Conservation (phyloP, 2,113 vertebrate species). For the Oreocharis arfaki region DNA sequence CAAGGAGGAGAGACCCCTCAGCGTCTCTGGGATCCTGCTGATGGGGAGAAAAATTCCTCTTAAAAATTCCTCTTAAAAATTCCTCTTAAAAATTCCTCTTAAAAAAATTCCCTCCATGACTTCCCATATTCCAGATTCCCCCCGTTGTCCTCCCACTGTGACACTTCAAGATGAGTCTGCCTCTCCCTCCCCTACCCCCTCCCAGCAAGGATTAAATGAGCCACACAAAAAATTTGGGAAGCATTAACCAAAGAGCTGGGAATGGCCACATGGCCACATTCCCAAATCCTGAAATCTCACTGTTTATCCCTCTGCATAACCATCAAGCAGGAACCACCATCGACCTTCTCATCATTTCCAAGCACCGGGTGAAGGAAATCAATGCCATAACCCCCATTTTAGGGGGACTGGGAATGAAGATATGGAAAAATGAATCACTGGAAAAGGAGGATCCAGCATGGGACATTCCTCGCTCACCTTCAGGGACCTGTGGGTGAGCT, state of each 20-base stretch:
- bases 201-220: not conserved
- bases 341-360: not conserved
- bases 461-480: not conserved
- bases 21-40: not conserved
- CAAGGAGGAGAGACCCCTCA: not conserved
- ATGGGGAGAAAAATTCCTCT: not conserved
- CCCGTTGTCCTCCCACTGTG: rapidly evolving
- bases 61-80: not conserved
- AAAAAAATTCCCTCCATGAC: too few species aligned
- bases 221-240: not conserved
- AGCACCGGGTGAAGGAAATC: not conserved
- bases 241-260: not conserved
- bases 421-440: not conserved
- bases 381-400: not conserved
- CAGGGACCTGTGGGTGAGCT: not conserved
- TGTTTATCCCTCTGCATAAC: not conserved
- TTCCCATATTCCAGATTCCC: not conserved
- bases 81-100: not conserved
- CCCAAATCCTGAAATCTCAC: not conserved
- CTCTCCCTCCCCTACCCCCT: not conserved
- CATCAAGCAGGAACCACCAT: not conserved
- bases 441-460: not conserved
- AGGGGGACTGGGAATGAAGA: not conserved
- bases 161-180: not conserved
- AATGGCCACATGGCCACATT: not conserved